Evolutionary conservation across 2,797 vertebrate species (phyloP).

Genomic region (Pseudomugil tenellus): DNA sequence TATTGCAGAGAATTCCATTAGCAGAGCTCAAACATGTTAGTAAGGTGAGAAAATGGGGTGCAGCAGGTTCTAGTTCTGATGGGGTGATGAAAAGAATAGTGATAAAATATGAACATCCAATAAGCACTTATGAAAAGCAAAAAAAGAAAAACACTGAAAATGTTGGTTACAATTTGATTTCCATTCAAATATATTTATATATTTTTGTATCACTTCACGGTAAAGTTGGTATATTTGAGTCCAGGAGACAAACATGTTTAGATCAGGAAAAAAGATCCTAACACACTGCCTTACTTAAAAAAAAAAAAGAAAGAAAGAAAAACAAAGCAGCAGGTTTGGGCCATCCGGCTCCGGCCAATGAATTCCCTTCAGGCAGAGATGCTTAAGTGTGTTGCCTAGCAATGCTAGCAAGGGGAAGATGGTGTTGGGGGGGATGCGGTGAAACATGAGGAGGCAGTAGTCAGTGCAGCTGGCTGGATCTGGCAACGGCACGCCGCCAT

Average conservation of each 20-base stretch:
- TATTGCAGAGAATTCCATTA: conserved; percentile 20
- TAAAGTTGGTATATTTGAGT: neutral
- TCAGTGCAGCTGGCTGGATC: conserved; percentile 83
- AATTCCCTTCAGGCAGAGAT: conserved; percentile 83
- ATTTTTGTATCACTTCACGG: neutral
- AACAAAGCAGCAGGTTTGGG: conserved; percentile 63
- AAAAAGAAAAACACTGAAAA: neutral
- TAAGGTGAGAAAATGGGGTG: conserved; percentile 32
- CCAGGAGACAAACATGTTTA: conserved; percentile 14
- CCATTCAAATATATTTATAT: neutral
- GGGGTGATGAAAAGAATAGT: conserved; percentile 40
- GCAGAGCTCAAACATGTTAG: conserved; percentile 21
- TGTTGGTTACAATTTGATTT: neutral
- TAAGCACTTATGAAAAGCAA: neutral
- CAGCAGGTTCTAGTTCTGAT: conserved; percentile 20
- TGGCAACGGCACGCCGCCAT: conserved; percentile 78
- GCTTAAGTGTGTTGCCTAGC: conserved; percentile 91
- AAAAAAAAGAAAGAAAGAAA: too few relatives aligned
- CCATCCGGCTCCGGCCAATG: conserved; percentile 83
- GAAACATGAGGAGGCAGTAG: conserved; percentile 79
- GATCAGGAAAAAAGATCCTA: neutral
- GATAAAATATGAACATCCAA: conserved; percentile 8
- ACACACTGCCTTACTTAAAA: conserved; percentile 42
- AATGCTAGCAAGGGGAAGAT: conserved; percentile 73
- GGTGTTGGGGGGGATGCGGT: conserved; percentile 19